Percentiles rank a stretch among this genome's conserved stretches.
These are phyloP conservation scores for Drosophila murphyi DNA, from an alignment of 1,140 invertebrate genomes.

Conservation along the genomic window DNA sequence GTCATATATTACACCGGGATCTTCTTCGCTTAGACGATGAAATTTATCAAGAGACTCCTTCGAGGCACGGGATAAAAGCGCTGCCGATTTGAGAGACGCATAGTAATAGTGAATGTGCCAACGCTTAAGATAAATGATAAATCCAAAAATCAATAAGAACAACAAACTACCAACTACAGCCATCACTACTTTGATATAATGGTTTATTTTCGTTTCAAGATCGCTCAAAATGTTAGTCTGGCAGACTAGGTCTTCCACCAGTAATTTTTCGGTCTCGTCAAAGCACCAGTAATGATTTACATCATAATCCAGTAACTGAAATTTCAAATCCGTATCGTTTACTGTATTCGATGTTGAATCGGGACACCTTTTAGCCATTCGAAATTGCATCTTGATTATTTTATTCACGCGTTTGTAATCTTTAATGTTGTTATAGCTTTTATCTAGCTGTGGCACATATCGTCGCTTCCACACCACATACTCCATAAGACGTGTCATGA, in stretches of 20 bases:
- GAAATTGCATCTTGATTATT: slow-evolving; percentile 47
- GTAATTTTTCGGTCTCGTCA: slow-evolving; percentile 68
- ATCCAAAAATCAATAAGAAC: slow-evolving; percentile 68
- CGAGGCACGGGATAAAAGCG: slow-evolving; percentile 74
- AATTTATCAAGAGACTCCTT: slow-evolving; percentile 61
- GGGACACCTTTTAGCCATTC: slow-evolving; percentile 26
- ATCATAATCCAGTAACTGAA: slow-evolving; percentile 81
- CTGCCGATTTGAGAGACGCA: slow-evolving; percentile 86
- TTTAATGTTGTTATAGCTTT: slow-evolving; percentile 60
- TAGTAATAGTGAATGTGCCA: slow-evolving; percentile 86
- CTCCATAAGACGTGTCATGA: slow-evolving; percentile 22
- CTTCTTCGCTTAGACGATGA: slow-evolving; percentile 44
- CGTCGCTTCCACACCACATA: slow-evolving; percentile 47
- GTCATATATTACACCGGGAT: slow-evolving; percentile 85
- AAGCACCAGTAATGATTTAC: slow-evolving; percentile 76
- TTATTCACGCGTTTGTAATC: slow-evolving; percentile 52
- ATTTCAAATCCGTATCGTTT: slow-evolving; percentile 52
- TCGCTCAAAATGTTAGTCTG: slow-evolving; percentile 27
- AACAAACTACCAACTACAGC: slow-evolving; percentile 61
- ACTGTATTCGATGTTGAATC: slow-evolving; percentile 20
- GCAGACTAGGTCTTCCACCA: slow-evolving; percentile 65
- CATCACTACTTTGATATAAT: slow-evolving; percentile 45
- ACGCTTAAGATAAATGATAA: slow-evolving; percentile 85
- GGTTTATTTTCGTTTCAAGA: slow-evolving; percentile 50
- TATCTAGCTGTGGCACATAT: slow-evolving; percentile 44